Evolutionary conservation across 2,888 invertebrate genomes (phyloP).

Genomic region (Schizaphis graminum): DNA sequence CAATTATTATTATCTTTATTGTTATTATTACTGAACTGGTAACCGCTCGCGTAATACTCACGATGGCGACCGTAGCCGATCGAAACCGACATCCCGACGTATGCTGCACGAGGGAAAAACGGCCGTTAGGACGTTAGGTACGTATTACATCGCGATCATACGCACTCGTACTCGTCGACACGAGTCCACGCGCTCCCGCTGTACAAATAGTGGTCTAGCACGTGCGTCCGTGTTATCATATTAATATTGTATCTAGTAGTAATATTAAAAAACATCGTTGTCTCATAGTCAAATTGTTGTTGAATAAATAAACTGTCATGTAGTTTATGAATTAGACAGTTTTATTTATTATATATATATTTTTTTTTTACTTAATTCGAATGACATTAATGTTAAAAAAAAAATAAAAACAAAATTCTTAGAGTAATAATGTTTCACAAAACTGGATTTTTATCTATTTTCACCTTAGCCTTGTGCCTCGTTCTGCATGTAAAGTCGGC

Average conservation of each 20-base stretch:
- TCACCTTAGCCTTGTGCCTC: conserved; percentile 8
- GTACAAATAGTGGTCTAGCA: conserved; percentile 47
- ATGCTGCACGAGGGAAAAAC: conserved; percentile 47
- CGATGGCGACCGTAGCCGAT: conserved; percentile 42
- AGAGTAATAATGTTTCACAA: neutral
- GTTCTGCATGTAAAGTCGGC: conserved; percentile 1
- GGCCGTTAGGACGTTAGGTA: conserved; percentile 21
- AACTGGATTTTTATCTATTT: conserved; percentile 1
- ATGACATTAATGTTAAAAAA: neutral
- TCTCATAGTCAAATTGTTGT: neutral
- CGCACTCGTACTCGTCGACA: conserved; percentile 59
- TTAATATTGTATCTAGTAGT: neutral
- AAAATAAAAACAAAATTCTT: neutral
- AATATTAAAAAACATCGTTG: neutral
- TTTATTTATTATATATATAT: neutral
- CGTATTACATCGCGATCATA: neutral
- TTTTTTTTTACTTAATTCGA: neutral
- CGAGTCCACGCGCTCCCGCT: conserved; percentile 61
- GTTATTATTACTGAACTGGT: neutral
- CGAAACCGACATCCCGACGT: conserved; percentile 29
- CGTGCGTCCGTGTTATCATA: conserved; percentile 48
- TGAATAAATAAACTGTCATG: conserved; percentile 32
- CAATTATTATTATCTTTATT: neutral
- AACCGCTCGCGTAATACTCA: neutral
- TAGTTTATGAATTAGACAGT: neutral